phyloP scores from a whole-genome alignment of 2,113 vertebrate genomes.

The Clarias macrocephalus region DNA sequence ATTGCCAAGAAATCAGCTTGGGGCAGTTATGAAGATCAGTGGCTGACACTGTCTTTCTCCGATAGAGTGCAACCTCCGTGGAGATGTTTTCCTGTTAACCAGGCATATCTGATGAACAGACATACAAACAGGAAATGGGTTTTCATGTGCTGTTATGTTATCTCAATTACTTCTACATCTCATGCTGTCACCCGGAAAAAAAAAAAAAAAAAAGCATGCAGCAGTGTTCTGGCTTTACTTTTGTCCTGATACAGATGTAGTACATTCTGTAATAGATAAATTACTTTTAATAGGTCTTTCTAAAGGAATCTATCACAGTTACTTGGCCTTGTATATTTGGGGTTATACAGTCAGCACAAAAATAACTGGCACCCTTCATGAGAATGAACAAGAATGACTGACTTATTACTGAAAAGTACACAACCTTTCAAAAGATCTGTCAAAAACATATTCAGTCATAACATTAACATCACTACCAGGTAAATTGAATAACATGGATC shows the following conservation, averaged over 20 bases:
- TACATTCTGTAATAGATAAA: slow-evolving; percentile 6
- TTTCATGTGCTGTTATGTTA: slow-evolving; percentile 58
- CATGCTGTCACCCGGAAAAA: slow-evolving; percentile 36
- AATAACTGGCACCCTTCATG: background rate
- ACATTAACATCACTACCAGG: too few species aligned
- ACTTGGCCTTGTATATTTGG: background rate
- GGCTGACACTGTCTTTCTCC: slow-evolving; percentile 63
- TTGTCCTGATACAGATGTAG: background rate
- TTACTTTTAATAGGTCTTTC: background rate
- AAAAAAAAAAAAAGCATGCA: background rate
- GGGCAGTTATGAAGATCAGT: slow-evolving; percentile 55
- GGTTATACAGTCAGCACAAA: background rate
- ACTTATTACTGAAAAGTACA: too few species aligned
- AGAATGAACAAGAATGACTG: background rate
- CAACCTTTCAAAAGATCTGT: too few species aligned
- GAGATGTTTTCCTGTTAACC: slow-evolving; percentile 66
- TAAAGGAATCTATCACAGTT: background rate
- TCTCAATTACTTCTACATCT: slow-evolving; percentile 66
- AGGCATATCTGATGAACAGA: slow-evolving; percentile 62
- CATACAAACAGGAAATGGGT: slow-evolving; percentile 68
- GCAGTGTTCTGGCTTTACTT: slow-evolving; percentile 14
- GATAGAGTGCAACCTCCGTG: slow-evolving; percentile 51
- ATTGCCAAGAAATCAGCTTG: slow-evolving; percentile 57
- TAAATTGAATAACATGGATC: too few species aligned
- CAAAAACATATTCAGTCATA: too few species aligned